Percentiles rank a stretch among this genome's conserved stretches.
Conservation (phyloP, 2,888 invertebrate species). For the Capitulum mitella region DNA sequence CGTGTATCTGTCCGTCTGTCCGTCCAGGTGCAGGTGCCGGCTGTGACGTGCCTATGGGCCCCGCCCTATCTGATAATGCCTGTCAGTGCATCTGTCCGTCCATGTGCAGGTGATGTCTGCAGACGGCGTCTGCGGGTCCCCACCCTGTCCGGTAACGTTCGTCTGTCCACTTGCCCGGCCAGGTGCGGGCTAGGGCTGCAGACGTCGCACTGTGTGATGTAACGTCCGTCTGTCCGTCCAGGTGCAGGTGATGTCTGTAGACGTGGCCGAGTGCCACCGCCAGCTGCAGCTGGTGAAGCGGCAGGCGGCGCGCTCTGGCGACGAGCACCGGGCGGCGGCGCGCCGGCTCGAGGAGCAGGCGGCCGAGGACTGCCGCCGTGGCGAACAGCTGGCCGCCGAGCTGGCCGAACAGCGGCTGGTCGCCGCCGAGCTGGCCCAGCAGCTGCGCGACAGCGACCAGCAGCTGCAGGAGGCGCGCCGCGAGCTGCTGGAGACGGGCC, state of each 20-base stretch:
- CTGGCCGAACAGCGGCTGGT: not conserved
- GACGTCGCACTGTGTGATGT: no score
- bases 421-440: not conserved
- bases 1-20: no score
- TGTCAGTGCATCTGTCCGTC: no score
- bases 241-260: slow-evolving; percentile 14
- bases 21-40: no score
- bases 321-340: not conserved
- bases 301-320: slow-evolving; percentile 1
- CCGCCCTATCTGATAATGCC: no score
- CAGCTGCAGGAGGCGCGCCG: not conserved
- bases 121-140: no score
- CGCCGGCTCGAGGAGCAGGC: slow-evolving; percentile 6
- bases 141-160: no score
- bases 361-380: not conserved
- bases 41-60: no score
- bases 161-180: no score
- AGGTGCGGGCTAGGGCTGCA: no score
- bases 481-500: slow-evolving; percentile 9
- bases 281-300: slow-evolving; percentile 23
- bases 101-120: no score
- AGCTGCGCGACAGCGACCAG: not conserved
- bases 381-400: not conserved
- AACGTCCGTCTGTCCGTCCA: no score
- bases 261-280: slow-evolving; percentile 14